Percentiles rank a stretch among this genome's conserved stretches.
These are phyloP conservation scores for Pipistrellus pipistrellus DNA, from an alignment of 2,797 vertebrate genomes.

Conservation along the genomic window DNA sequence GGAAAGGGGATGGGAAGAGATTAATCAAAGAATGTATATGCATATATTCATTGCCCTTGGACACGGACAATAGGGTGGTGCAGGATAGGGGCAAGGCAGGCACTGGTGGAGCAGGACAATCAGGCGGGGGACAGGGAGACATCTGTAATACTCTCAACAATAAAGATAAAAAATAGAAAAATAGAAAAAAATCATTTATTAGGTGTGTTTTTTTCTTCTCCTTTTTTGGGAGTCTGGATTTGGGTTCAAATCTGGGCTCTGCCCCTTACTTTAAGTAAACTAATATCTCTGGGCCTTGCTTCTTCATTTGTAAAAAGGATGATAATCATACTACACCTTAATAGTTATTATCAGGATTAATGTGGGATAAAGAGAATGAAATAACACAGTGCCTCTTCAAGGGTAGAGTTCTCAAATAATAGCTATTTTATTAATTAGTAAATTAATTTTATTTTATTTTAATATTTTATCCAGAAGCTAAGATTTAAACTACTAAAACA, in stretches of 20 bases:
- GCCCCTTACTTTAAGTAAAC: background rate
- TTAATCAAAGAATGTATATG: too few relatives aligned
- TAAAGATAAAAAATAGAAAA: background rate
- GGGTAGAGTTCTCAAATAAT: background rate
- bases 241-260: conserved; percentile 1
- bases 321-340: background rate
- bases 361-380: background rate
- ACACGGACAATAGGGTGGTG: too few relatives aligned
- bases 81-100: too few relatives aligned
- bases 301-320: conserved; percentile 42
- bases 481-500: background rate
- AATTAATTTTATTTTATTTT: too few relatives aligned
- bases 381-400: background rate
- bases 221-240: background rate
- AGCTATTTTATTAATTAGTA: background rate
- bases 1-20: too few relatives aligned
- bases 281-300: conserved; percentile 3
- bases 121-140: too few relatives aligned
- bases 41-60: too few relatives aligned
- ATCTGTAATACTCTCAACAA: too few relatives aligned
- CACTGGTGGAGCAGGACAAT: too few relatives aligned
- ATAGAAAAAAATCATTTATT: background rate
- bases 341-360: background rate
- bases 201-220: background rate
- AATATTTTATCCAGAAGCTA: background rate